Base-by-base conservation (phyloP, 2,888 invertebrate species). In the Cosmorhoe ocellata region DNA sequence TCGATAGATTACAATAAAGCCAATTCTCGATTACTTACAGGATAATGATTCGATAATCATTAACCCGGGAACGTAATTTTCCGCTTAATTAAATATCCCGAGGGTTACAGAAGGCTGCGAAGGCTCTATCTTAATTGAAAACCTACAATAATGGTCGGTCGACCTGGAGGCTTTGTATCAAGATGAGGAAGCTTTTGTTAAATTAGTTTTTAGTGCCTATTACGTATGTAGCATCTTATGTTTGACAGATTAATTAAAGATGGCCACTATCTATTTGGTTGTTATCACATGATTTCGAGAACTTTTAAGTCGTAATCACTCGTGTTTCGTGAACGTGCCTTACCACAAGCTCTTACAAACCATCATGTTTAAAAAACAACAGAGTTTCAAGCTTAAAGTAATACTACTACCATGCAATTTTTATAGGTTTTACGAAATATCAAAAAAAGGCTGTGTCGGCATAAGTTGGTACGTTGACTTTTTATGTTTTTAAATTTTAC, bases 101-200 rank as follows among this genome's bases (percentile, higher is more conserved):
- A 26, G 39, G 32, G 11, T 34, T 43, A 40, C 33, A 14, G 39
- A 34, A 43, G 50, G 36, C 10, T 30, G 40, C 31, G 30, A 24
- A 22, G 36, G 10, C 27, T 18, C 36, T 34, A 31, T 38, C 47
- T 36, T 48, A 53, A 53, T 53, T 53, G 47, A 43, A 47, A 53
- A 48, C 43, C 30, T 22, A 37, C 22, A 40, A 42, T 45, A 51
- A 45, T 24, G 9, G 18, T 8, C 26, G 39, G 26, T 26, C 8
- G 27, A 8, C 38, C 48, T 40, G 48, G 44, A 48, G 44, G 44
- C 24, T 4, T 24, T 47, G 31, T 44, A 51, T 40, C 48, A 41
- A 44, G 45, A 41, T 51, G 22, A 10, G 40, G 31, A 22, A n/a
- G 30, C 34, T 22, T 46, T 42, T 41, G 40, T 33, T 5, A 24